A percentile compares a stretch with the other conserved stretches of the same genome.
Conservation (phyloP, 2,888 invertebrate genomes). For the Cylloceria caligata region DNA sequence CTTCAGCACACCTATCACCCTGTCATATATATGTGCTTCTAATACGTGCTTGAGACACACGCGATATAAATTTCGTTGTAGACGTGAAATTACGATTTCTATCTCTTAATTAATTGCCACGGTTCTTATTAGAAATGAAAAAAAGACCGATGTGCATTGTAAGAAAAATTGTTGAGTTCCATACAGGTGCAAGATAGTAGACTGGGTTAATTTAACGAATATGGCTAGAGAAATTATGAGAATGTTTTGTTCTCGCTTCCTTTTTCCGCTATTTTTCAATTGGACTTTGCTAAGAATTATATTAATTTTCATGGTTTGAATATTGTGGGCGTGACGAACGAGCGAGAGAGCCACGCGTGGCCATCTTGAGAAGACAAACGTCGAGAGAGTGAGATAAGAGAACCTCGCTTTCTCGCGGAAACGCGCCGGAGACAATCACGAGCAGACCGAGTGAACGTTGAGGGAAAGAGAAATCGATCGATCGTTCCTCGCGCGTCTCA, state of each 20-base stretch:
- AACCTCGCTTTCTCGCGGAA: slow-evolving; percentile 57
- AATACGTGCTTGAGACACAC: slow-evolving; percentile 64
- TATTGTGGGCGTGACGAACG: slow-evolving; percentile 22
- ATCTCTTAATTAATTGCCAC: slow-evolving; percentile 72
- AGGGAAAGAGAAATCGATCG: slow-evolving; percentile 62
- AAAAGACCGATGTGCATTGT: neutral
- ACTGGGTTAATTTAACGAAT: neutral
- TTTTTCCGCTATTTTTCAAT: neutral
- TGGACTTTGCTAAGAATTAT: neutral
- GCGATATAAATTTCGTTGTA: slow-evolving; percentile 52
- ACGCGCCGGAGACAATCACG: slow-evolving; percentile 47
- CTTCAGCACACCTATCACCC: slow-evolving; percentile 34
- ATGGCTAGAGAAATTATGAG: neutral
- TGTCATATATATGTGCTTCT: slow-evolving; percentile 67
- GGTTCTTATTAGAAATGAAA: slow-evolving; percentile 12
- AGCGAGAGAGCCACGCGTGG: slow-evolving; percentile 18
- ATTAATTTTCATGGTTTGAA: slow-evolving; percentile 17
- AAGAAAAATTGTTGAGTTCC: slow-evolving; percentile 1
- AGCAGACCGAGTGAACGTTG: slow-evolving; percentile 26
- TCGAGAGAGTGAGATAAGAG: slow-evolving; percentile 36
- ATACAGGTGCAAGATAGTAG: neutral
- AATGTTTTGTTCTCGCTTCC: too few species aligned
- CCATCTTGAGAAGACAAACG: slow-evolving; percentile 48
- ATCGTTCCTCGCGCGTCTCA: slow-evolving; percentile 53
- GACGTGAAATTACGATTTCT: slow-evolving; percentile 63